A percentile compares a stretch with the other conserved stretches of the same genome.
These are phyloP conservation scores for Drosophila paulistorum DNA, from an alignment of 1,140 invertebrate species.

Conservation along the genomic window DNA sequence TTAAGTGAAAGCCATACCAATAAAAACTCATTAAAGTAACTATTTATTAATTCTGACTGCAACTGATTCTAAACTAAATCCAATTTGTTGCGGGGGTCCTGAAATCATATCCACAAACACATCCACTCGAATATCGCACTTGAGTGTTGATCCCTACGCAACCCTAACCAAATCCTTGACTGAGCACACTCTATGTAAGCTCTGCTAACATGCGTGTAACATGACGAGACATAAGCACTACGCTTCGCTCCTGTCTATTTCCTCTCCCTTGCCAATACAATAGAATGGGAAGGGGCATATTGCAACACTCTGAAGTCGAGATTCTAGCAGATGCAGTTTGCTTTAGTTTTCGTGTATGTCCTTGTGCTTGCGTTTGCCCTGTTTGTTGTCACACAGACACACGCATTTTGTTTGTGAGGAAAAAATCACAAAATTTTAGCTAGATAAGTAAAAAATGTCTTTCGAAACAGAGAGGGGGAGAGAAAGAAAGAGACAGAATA, in stretches of 20 bases:
- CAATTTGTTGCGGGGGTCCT: not conserved
- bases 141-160: conserved; percentile 19
- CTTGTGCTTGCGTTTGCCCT: conserved; percentile 17
- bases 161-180: conserved; percentile 26
- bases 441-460: conserved; percentile 58
- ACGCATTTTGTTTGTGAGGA: conserved; percentile 48
- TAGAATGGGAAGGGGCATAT: conserved; percentile 3
- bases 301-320: conserved; percentile 18
- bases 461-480: not conserved
- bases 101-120: not conserved
- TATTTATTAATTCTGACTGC: no score
- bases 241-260: no score
- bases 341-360: conserved; percentile 40
- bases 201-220: conserved; percentile 43
- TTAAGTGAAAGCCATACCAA: no score
- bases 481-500: not conserved
- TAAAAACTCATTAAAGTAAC: no score
- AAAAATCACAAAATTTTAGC: conserved; percentile 45
- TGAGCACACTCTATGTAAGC: conserved; percentile 50
- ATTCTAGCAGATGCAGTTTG: conserved; percentile 36
- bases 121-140: not conserved
- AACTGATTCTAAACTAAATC: not conserved
- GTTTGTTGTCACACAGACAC: conserved; percentile 10
- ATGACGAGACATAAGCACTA: conserved; percentile 26
- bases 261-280: conserved; percentile 24